Base-by-base conservation (phyloP, 2,113 vertebrate species). In the Anoura caudifer region DNA sequence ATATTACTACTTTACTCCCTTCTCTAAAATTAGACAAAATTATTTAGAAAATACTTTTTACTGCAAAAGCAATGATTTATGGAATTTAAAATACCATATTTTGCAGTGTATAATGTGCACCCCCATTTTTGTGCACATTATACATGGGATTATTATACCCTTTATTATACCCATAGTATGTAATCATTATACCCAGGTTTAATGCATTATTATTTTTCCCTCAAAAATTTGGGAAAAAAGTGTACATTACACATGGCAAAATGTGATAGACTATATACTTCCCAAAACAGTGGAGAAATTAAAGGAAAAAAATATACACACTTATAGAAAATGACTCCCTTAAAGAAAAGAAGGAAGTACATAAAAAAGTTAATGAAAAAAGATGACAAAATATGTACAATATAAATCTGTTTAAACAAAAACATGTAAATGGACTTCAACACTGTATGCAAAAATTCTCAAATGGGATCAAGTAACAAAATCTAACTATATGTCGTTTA, bases 391-490 rank as follows among this genome's bases (percentile, higher is more conserved):
- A 59, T 13, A 22, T 24, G 61, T 10, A 50, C 28, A 75, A 41
- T 65, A 63, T 33, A n/a, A 17, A 86, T 93, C 26, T 76, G 36
- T 19, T 67, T 93, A 79, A 91, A 67, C 52, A 96, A 95, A 92
- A 82, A 69, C 22, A 82, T 36, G 31, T 26, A 81, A 92, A 83
- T n/a, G 26, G 11, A 6, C 47, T 69, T 61, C 1, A 87, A 47
- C 10, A 7, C 2, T n/a, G 14, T 93, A 79, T 15, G 84, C 54
- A 70, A 84, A 84, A 65, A 81, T 87, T 80, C 70, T 93, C 43
- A 94, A 24, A 76, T 22, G 85, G 43, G 38, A 4, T 77, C 33
- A 92, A 87, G 80, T 80, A 92, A 59, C 45, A 89, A 90, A 92
- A 92, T 28, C 7, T 56, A 65, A 81, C 43, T 90, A 75, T 47